phyloP scores from a whole-genome alignment of 2,113 vertebrate species.

The Lepidothrix coronata region DNA sequence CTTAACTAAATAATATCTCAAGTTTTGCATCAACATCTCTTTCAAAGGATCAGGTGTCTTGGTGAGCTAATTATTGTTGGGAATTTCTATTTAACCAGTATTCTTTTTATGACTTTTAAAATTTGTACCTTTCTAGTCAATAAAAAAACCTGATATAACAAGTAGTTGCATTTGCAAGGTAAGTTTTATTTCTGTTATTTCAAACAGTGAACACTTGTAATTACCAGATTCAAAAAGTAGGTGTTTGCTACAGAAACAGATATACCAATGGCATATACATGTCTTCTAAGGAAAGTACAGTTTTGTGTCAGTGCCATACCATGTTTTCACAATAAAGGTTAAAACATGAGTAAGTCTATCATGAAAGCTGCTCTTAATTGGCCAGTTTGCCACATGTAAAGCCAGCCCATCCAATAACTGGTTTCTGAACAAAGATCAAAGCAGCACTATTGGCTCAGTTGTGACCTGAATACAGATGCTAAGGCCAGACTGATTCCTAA shows the following conservation, averaged over 20 bases:
- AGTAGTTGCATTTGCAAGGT: neutral
- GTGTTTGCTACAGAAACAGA: neutral
- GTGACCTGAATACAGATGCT: neutral
- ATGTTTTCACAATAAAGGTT: neutral
- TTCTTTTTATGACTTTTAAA: neutral
- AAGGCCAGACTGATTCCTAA: neutral
- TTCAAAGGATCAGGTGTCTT: neutral
- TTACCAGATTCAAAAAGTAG: neutral
- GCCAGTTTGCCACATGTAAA: neutral
- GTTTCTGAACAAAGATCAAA: neutral
- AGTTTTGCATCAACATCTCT: neutral
- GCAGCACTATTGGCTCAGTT: neutral
- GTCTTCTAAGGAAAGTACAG: neutral
- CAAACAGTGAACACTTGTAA: neutral
- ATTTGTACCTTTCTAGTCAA: neutral
- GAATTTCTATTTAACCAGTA: neutral
- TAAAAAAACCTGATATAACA: neutral
- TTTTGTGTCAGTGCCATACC: neutral
- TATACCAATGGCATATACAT: neutral
- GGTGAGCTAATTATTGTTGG: neutral
- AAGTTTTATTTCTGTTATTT: conserved; percentile 41
- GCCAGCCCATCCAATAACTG: neutral
- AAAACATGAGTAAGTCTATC: neutral
- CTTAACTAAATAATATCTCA: neutral
- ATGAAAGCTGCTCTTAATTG: neutral